A percentile compares a stretch with the other conserved stretches of the same genome.
These are phyloP conservation scores for Diloba caeruleocephala DNA, from an alignment of 2,888 invertebrate genomes.

Conservation along the genomic window DNA sequence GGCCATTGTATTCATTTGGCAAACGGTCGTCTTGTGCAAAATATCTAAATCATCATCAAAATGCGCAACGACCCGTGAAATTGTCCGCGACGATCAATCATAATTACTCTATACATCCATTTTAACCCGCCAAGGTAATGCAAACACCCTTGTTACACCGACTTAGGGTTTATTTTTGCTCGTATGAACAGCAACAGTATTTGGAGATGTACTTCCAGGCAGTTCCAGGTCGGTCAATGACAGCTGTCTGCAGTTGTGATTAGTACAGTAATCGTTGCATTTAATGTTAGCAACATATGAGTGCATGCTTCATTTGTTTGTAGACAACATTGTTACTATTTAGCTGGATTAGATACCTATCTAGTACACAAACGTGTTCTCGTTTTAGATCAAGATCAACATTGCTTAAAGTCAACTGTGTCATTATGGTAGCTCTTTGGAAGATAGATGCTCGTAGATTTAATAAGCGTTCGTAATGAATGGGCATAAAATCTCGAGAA, in stretches of 20 bases:
- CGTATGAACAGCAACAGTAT: conserved; percentile 27
- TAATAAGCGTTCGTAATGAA: conserved; percentile 45
- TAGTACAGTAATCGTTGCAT: conserved; percentile 69
- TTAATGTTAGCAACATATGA: conserved; percentile 68
- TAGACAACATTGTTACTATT: conserved; percentile 56
- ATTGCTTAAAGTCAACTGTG: conserved; percentile 60
- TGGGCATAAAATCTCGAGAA: conserved; percentile 31
- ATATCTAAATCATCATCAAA: conserved; percentile 54
- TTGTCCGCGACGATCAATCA: conserved; percentile 66
- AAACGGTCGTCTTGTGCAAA: conserved; percentile 40
- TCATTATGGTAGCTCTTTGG: conserved; percentile 57
- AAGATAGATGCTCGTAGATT: conserved; percentile 30
- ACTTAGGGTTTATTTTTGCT: conserved; percentile 36
- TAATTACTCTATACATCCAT: conserved; percentile 66
- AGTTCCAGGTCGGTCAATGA: conserved; percentile 74
- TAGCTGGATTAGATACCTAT: conserved; percentile 24
- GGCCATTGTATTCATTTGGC: conserved; percentile 25
- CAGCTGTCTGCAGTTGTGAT: conserved; percentile 78
- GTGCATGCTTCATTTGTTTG: conserved; percentile 62
- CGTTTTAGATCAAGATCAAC: conserved; percentile 73
- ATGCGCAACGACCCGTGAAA: conserved; percentile 73
- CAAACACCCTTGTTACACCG: conserved; percentile 45
- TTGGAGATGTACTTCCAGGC: conserved; percentile 56
- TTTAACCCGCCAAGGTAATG: conserved; percentile 39
- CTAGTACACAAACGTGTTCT: conserved; percentile 56